Evolutionary conservation across 2,888 invertebrate genomes (phyloP).

Genomic region (Amphimallon solstitiale): DNA sequence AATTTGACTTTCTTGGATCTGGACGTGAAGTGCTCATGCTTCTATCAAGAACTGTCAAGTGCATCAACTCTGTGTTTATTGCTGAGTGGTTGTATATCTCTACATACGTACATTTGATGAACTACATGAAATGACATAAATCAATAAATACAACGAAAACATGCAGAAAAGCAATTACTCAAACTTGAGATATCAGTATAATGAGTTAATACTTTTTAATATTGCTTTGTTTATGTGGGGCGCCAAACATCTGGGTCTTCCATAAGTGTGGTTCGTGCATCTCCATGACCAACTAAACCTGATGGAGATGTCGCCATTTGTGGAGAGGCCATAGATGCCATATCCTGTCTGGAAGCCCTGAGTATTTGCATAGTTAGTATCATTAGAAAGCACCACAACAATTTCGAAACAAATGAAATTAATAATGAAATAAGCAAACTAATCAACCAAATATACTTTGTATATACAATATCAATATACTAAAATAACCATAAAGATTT

Average conservation of each 20-base stretch:
- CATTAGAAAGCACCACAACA: not conserved
- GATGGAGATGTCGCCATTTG: constrained; percentile 69
- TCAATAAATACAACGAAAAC: constrained; percentile 2
- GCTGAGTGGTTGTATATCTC: too few species aligned
- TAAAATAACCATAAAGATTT: constrained; percentile 20
- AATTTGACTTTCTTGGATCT: too few species aligned
- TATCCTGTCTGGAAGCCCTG: constrained; percentile 86
- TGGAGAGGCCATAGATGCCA: constrained; percentile 83
- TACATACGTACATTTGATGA: too few species aligned
- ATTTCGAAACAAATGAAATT: not conserved
- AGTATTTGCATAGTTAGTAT: constrained; percentile 21
- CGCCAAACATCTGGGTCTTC: constrained; percentile 94
- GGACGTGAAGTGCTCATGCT: too few species aligned
- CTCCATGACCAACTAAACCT: constrained; percentile 67
- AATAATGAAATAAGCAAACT: constrained; percentile 10
- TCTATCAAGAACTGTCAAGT: too few species aligned
- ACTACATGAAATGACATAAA: not conserved
- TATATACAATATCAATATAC: not conserved
- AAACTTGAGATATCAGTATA: constrained; percentile 20
- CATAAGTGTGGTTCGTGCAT: constrained; percentile 86
- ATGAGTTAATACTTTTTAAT: constrained; percentile 50
- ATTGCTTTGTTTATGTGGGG: constrained; percentile 79
- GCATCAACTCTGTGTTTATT: too few species aligned
- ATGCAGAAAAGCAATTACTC: constrained; percentile 23
- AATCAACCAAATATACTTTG: not conserved